Conservation (phyloP, 2,113 vertebrate species). For the Sminthopsis crassicaudata region DNA sequence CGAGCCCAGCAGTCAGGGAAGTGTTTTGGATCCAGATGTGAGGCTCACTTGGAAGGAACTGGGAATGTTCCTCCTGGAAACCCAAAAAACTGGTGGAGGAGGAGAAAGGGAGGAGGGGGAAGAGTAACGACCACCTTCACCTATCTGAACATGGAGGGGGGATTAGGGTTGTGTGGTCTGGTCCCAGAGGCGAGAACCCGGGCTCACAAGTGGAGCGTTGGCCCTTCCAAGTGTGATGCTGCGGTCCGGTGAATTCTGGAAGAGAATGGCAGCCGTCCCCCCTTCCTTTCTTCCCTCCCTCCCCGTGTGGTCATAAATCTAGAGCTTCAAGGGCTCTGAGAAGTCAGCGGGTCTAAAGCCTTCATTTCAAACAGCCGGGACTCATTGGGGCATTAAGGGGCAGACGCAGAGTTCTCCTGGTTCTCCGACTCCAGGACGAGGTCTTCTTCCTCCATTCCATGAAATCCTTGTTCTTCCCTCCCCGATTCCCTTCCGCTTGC, state of each 20-base stretch:
- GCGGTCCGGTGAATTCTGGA: neutral
- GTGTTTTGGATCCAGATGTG: neutral
- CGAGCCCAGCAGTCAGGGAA: neutral
- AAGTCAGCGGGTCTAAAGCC: neutral
- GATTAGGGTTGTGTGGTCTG: neutral
- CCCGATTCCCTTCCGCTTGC: neutral
- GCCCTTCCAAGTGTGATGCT: neutral
- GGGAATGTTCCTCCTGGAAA: neutral
- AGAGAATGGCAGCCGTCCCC: neutral
- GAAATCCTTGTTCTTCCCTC: neutral
- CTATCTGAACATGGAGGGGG: neutral
- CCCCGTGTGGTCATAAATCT: neutral
- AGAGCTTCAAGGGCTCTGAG: neutral
- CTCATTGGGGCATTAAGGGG: rapidly evolving
- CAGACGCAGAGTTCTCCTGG: neutral
- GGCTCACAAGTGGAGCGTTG: neutral
- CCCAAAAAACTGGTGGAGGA: neutral
- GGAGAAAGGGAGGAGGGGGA: neutral
- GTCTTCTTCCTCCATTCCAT: neutral
- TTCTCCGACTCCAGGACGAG: neutral
- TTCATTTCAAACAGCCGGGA: neutral
- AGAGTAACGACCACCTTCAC: neutral
- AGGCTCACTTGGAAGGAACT: neutral
- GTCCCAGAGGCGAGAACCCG: neutral
- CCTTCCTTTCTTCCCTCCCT: neutral